A percentile compares a stretch with the other conserved stretches of the same genome.
phyloP scores from a whole-genome alignment of 2,113 vertebrate genomes.

The Salvelinus sp. region DNA sequence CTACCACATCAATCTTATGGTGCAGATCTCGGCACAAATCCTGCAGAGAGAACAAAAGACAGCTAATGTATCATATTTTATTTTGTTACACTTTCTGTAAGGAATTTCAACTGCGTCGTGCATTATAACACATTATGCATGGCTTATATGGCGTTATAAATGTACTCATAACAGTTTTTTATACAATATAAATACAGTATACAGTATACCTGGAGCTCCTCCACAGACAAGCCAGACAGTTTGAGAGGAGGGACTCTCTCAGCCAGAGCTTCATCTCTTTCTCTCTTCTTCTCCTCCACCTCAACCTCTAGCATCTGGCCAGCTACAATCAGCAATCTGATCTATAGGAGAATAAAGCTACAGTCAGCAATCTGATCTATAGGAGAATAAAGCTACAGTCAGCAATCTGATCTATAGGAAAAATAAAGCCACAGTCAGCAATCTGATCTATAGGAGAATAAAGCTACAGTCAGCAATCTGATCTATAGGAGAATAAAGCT shows the following conservation, averaged over 20 bases:
- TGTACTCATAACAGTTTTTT: neutral
- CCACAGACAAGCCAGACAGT: constrained; percentile 42
- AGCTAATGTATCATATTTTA: neutral
- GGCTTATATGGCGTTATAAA: no score
- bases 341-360: constrained; percentile 28
- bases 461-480: no score
- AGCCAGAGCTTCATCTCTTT: constrained; percentile 45
- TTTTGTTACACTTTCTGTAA: neutral
- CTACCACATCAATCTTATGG: constrained; percentile 61
- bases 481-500: no score
- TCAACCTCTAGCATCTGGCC: constrained; percentile 57
- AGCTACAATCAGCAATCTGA: constrained; percentile 56
- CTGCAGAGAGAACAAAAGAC: constrained; percentile 29
- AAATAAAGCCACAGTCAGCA: no score
- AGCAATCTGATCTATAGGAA: no score
- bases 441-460: no score
- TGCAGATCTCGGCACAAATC: constrained; percentile 63
- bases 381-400: neutral
- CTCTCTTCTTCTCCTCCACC: constrained; percentile 40
- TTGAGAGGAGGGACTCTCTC: constrained; percentile 56
- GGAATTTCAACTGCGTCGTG: neutral
- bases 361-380: neutral
- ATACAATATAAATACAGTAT: neutral
- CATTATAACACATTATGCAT: no score
- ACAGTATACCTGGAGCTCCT: constrained; percentile 51